These are phyloP conservation scores for Antedon mediterranea DNA, from an alignment of 53 echinoderm and acorn worm genomes.

Conservation along the genomic window DNA sequence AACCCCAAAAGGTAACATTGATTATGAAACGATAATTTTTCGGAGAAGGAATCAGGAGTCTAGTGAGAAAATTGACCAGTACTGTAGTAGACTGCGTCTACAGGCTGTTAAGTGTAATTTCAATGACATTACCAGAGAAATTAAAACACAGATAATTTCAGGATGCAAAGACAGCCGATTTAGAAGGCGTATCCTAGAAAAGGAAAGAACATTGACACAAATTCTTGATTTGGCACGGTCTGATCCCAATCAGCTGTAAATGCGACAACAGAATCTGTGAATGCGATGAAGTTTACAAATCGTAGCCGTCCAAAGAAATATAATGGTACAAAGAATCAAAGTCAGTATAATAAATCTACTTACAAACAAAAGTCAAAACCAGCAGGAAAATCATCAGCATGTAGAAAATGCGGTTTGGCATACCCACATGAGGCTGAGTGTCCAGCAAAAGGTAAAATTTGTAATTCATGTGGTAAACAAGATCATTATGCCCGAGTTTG, in stretches of 20 bases:
- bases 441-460: constrained; percentile 19
- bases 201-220: background rate
- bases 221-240: background rate
- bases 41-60: constrained; percentile 16
- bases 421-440: constrained; percentile 20
- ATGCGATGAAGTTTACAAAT: no score
- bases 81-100: constrained; percentile 11
- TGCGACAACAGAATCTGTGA: background rate
- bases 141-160: constrained; percentile 37
- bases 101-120: constrained; percentile 30
- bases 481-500: constrained; percentile 24
- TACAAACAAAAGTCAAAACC: no score
- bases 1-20: constrained; percentile 22
- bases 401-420: constrained; percentile 13
- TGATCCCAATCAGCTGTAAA: no score
- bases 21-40: constrained; percentile 47
- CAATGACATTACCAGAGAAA: constrained; percentile 24
- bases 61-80: constrained; percentile 31
- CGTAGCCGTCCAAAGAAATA: no score
- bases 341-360: no score
- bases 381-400: background rate
- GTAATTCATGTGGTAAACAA: constrained; percentile 11
- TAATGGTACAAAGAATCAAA: no score
- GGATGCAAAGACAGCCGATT: constrained; percentile 20
- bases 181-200: constrained; percentile 12